phyloP scores from a whole-genome alignment of 2,113 vertebrate genomes.

The Zapus hudsonius region DNA sequence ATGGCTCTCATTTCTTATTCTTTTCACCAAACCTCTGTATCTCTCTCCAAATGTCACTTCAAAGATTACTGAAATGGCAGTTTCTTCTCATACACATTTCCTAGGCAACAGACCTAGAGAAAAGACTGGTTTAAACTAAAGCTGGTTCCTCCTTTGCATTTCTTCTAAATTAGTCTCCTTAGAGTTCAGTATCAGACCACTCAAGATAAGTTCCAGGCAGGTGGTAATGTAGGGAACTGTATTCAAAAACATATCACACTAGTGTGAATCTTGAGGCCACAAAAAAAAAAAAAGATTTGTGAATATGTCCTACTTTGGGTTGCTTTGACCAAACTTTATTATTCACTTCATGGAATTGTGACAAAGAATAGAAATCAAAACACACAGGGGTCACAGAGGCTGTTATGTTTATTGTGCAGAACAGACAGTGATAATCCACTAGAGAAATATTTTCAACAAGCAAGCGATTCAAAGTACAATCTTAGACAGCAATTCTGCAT shows the following conservation, averaged over 20 bases:
- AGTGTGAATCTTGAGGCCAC: not conserved
- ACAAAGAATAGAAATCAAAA: slow-evolving; percentile 85
- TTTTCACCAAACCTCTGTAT: not conserved
- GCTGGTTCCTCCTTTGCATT: not conserved
- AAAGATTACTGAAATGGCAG: not conserved
- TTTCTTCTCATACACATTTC: not conserved
- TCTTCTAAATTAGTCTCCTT: not conserved
- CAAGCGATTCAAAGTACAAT: slow-evolving; percentile 93
- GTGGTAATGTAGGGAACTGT: not conserved
- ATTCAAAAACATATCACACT: not conserved
- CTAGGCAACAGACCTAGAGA: not conserved
- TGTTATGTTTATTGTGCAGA: slow-evolving; percentile 97
- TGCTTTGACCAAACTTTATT: slow-evolving; percentile 85
- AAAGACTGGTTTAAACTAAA: not conserved
- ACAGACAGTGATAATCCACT: slow-evolving; percentile 94
- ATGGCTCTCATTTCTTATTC: not conserved
- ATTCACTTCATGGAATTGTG: slow-evolving; percentile 82
- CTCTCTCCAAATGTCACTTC: not conserved
- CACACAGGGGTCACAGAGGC: slow-evolving; percentile 90
- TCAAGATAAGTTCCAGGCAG: not conserved
- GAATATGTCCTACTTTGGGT: slow-evolving; percentile 76
- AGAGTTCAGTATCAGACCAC: not conserved
- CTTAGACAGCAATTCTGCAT: slow-evolving; percentile 92
- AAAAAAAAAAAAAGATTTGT: slow-evolving; percentile 52
- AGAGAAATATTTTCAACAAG: slow-evolving; percentile 93